Evolutionary conservation across 1,140 invertebrate species (phyloP).

Genomic region (Acromyrmex charruanus): DNA sequence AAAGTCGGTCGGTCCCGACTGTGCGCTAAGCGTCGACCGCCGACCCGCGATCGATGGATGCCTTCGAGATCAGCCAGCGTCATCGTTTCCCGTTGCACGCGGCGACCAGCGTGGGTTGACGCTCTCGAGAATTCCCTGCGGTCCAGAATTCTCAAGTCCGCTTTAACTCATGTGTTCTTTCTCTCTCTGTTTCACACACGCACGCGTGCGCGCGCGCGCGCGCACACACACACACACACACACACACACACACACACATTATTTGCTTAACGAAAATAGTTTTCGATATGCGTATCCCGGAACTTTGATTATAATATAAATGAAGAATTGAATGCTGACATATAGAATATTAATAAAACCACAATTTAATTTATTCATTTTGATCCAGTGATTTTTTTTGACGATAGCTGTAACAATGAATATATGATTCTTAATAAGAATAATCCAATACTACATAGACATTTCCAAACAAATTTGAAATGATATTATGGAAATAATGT

Average conservation of each 20-base stretch:
- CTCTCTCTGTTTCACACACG: not conserved
- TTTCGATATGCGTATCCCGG: too few species aligned
- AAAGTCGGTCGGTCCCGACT: slow-evolving; percentile 80
- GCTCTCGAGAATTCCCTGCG: slow-evolving; percentile 71
- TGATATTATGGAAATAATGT: not conserved
- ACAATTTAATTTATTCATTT: not conserved
- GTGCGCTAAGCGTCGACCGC: slow-evolving; percentile 76
- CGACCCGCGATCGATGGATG: slow-evolving; percentile 82
- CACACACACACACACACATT: too few species aligned
- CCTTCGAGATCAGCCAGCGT: slow-evolving; percentile 77
- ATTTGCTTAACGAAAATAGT: too few species aligned
- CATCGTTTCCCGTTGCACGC: slow-evolving; percentile 74
- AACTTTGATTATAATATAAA: too few species aligned
- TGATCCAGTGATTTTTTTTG: not conserved
- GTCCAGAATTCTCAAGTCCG: slow-evolving; percentile 44
- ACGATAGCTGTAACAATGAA: not conserved
- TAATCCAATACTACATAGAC: not conserved
- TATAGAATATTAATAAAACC: not conserved
- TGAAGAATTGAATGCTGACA: not conserved
- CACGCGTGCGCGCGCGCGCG: accelerated
- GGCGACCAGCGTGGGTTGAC: slow-evolving; percentile 70
- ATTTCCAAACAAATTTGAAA: not conserved
- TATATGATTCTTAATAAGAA: not conserved
- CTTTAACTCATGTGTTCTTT: not conserved
- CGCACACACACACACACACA: too few species aligned